Percentiles rank a stretch among this genome's conserved stretches.
Conservation (phyloP, 2,797 vertebrate species). For the Acipenser oxyrinchus region DNA sequence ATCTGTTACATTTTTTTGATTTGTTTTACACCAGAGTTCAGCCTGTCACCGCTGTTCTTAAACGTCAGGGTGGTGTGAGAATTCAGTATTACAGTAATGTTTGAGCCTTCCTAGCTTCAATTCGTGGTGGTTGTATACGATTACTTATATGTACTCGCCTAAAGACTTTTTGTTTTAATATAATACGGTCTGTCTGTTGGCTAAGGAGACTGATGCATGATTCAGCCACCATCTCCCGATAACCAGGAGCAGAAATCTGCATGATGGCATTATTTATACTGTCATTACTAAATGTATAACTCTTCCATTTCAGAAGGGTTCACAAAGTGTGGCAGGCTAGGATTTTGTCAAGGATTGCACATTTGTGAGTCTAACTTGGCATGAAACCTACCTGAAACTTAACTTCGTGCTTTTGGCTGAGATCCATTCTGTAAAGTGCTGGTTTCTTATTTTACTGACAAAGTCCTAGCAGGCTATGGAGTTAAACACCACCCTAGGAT, state of each 20-base stretch:
- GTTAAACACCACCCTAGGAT: not conserved
- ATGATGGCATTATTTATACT: slow-evolving; percentile 1
- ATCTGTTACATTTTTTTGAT: not conserved
- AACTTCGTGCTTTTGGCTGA: not conserved
- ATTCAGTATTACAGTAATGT: not conserved
- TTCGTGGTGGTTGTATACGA: not conserved
- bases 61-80: not conserved
- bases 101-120: not conserved
- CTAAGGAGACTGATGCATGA: slow-evolving; percentile 1
- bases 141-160: not conserved
- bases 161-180: not conserved
- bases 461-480: not conserved
- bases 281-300: not conserved
- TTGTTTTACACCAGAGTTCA: not conserved
- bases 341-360: not conserved
- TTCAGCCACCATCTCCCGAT: not conserved
- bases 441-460: no score
- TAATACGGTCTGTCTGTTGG: not conserved
- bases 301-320: not conserved
- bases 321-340: not conserved
- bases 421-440: slow-evolving; percentile 1
- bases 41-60: not conserved
- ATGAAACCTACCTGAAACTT: not conserved
- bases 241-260: not conserved
- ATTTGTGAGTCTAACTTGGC: not conserved